phyloP scores from a whole-genome alignment of 2,888 invertebrate genomes.

The Drosophila ezoana region DNA sequence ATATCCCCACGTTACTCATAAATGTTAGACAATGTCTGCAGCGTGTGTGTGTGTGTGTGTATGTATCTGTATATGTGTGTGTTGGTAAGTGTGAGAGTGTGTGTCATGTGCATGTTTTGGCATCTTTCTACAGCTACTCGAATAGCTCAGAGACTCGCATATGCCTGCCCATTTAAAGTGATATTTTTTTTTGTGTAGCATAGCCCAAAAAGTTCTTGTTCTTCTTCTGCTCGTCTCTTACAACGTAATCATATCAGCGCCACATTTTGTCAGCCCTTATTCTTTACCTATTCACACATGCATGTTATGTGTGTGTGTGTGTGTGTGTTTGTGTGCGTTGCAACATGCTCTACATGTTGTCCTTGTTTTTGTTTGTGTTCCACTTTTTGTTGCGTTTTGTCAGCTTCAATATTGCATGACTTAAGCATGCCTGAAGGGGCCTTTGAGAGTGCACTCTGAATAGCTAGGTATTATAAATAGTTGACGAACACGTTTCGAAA shows the following conservation, averaged over 20 bases:
- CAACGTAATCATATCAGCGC: slow-evolving; percentile 67
- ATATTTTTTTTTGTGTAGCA: background rate
- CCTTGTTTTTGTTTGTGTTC: slow-evolving; percentile 29
- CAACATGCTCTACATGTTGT: slow-evolving; percentile 24
- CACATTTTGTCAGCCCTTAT: slow-evolving; percentile 55
- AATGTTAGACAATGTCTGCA: slow-evolving; percentile 72
- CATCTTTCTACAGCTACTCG: slow-evolving; percentile 42
- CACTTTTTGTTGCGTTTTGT: slow-evolving; percentile 26
- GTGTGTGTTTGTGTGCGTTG: slow-evolving; percentile 11
- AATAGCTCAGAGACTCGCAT: slow-evolving; percentile 23
- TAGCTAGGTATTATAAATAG: slow-evolving; percentile 17
- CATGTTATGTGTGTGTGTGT: slow-evolving; percentile 2
- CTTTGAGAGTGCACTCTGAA: slow-evolving; percentile 19
- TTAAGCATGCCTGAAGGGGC: slow-evolving; percentile 19
- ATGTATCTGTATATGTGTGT: slow-evolving; percentile 16
- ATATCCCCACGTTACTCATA: slow-evolving; percentile 74
- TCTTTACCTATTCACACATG: slow-evolving; percentile 16
- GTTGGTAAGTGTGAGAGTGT: slow-evolving; percentile 40
- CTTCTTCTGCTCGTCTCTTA: slow-evolving; percentile 12
- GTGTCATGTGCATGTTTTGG: slow-evolving; percentile 58
- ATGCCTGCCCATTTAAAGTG: slow-evolving; percentile 42
- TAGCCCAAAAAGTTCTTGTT: background rate
- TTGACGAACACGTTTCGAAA: slow-evolving; percentile 23
- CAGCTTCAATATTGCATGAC: slow-evolving; percentile 21
- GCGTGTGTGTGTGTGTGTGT: slow-evolving; percentile 7